Base-by-base conservation (phyloP, 2,113 vertebrate species). In the Onychorhynchus coronatus region DNA sequence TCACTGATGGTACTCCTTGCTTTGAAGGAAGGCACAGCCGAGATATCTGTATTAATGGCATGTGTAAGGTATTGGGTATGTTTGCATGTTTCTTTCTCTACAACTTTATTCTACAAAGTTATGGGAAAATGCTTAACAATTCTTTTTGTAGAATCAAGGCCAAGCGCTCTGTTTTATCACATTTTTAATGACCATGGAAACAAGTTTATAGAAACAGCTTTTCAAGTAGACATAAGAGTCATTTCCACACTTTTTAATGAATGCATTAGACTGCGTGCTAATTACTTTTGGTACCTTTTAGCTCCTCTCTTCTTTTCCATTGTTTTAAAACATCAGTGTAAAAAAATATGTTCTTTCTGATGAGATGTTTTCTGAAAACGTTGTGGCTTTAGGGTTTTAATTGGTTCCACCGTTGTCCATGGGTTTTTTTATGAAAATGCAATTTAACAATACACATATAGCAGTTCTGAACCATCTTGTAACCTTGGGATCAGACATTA, bases 1-100 rank as follows among this genome's bases (percentile, higher is more conserved):
- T 99, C 94, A 99, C 98, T 18, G 99, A 99, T 23, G 99, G 99
- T 22, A 99, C 99, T 8, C 98, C 99, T 12, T 99, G 99, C 97
- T 99, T 98, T 97, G 98, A 98, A 97, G 99, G 98, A 85, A 98
- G 98, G 95, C 98, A 97, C 91, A 99, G 98, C 97, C 98, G 98
- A 96, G 99, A 98, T 98, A 95, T 98, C 98, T 99, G 99, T 96
- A 98, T 99, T 97, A 99, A 99, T 98, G 99, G 99, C 98, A 99
- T 99, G 98, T 99, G 99, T 99, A 99, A 99, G 99, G 99, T 99
- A 99, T 99, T 99, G 98, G 98, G 98, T 98, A 98, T 98, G 98
- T 98, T 98, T 98, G 98, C 98, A 98, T 98, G 98, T 98, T 98
- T 98, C 96, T 93, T 98, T 98, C 89, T 98, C 89, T 98, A 91